These are phyloP conservation scores for Talpa occidentalis DNA, from an alignment of 2,113 vertebrate genomes.

Conservation along the genomic window DNA sequence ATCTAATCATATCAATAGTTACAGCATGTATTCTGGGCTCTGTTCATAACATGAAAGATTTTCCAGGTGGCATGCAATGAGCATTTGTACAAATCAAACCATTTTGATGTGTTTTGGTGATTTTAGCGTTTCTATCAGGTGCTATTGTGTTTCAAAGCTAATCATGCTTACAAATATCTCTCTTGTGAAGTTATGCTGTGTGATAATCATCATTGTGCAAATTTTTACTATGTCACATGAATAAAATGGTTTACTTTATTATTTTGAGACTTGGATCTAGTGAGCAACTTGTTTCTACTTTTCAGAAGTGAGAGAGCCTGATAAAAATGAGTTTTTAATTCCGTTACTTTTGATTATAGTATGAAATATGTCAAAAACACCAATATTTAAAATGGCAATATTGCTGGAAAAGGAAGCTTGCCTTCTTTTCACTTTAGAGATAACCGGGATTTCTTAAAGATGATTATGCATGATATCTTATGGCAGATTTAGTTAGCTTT, in stretches of 20 bases:
- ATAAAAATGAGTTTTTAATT: neutral
- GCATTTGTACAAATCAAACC: constrained; percentile 29
- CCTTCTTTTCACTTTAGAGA: constrained; percentile 25
- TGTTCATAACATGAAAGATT: constrained; percentile 3
- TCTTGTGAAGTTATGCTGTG: neutral
- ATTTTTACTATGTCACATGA: neutral
- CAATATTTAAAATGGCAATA: neutral
- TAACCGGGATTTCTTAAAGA: neutral
- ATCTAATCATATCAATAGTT: constrained; percentile 37
- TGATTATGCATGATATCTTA: constrained; percentile 3
- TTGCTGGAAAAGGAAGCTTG: constrained; percentile 36
- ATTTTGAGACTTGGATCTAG: neutral
- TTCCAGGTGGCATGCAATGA: neutral
- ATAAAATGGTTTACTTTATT: neutral
- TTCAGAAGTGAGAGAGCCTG: neutral
- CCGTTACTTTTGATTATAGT: neutral
- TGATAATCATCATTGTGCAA: neutral
- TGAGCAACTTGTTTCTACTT: neutral
- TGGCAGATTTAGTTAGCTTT: constrained; percentile 8
- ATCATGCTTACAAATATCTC: constrained; percentile 2
- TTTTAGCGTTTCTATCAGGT: neutral
- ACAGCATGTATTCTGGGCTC: neutral
- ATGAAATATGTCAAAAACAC: neutral
- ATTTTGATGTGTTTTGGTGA: constrained; percentile 20
- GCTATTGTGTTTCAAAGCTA: neutral